phyloP scores from a whole-genome alignment of 1,140 invertebrate genomes.

The Oedothorax gibbosus region DNA sequence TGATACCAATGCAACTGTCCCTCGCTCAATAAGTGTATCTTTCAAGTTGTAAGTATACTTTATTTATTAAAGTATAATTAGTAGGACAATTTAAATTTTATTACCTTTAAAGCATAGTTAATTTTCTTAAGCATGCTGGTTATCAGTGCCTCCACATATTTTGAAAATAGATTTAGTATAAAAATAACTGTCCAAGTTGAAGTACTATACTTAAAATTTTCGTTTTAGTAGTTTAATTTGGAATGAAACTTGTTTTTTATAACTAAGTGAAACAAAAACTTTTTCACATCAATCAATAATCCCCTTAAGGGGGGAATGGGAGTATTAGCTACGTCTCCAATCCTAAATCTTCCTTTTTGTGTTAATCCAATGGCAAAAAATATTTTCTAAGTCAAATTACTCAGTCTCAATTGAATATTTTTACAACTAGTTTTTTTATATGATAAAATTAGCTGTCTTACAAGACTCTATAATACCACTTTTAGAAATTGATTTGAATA shows the following conservation, averaged over 20 bases:
- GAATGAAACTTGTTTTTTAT: neutral
- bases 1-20: neutral
- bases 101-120: neutral
- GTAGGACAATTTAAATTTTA: neutral
- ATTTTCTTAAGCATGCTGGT: neutral
- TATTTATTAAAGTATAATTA: neutral
- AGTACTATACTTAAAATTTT: neutral
- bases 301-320: too few relatives aligned
- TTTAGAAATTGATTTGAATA: too few relatives aligned
- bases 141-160: neutral
- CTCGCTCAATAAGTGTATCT: slow-evolving; percentile 29
- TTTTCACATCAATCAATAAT: too few relatives aligned
- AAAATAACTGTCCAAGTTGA: neutral
- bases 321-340: too few relatives aligned
- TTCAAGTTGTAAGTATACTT: slow-evolving; percentile 59
- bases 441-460: too few relatives aligned
- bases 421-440: too few relatives aligned
- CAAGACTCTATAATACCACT: too few relatives aligned
- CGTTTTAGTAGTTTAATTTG: neutral
- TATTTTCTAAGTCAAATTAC: too few relatives aligned
- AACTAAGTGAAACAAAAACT: too few relatives aligned
- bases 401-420: too few relatives aligned
- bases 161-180: neutral
- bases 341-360: too few relatives aligned
- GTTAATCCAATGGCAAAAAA: too few relatives aligned